Conservation (phyloP, 2,797 vertebrate genomes). For the Sebastes minor region DNA sequence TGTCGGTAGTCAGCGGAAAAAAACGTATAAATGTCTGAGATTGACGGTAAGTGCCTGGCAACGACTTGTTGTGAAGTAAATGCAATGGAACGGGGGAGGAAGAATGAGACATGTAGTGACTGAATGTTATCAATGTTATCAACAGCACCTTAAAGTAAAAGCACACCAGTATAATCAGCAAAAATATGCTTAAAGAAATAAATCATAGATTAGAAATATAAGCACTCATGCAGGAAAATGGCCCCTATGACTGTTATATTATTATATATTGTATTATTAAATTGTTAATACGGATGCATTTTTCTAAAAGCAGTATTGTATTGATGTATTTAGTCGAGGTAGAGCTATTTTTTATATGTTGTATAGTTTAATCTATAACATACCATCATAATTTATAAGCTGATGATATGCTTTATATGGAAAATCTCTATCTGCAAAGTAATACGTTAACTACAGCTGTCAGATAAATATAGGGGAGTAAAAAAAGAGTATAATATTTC, state of each 20-base stretch:
- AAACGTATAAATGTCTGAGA: too few species aligned
- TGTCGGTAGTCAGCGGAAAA: too few species aligned
- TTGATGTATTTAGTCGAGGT: not conserved
- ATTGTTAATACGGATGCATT: not conserved
- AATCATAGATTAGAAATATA: not conserved
- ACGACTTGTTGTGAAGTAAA: too few species aligned
- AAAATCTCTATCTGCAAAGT: not conserved
- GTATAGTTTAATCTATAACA: not conserved
- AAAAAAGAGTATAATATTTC: not conserved
- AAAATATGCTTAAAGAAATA: not conserved
- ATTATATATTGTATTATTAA: too few species aligned
- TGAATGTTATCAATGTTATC: too few species aligned
- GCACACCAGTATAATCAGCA: not conserved
- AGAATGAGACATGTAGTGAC: too few species aligned
- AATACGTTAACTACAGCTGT: not conserved
- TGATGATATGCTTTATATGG: not conserved
- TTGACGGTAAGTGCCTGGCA: too few species aligned
- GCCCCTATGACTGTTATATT: too few species aligned
- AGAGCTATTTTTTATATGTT: not conserved
- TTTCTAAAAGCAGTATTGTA: not conserved
- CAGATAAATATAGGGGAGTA: not conserved
- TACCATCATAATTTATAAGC: not conserved
- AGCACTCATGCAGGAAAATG: not conserved
- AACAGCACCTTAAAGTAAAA: not conserved
- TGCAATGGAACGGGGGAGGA: too few species aligned